Conservation (phyloP, 2,113 vertebrate species). For the Rhagologus leucostigma region DNA sequence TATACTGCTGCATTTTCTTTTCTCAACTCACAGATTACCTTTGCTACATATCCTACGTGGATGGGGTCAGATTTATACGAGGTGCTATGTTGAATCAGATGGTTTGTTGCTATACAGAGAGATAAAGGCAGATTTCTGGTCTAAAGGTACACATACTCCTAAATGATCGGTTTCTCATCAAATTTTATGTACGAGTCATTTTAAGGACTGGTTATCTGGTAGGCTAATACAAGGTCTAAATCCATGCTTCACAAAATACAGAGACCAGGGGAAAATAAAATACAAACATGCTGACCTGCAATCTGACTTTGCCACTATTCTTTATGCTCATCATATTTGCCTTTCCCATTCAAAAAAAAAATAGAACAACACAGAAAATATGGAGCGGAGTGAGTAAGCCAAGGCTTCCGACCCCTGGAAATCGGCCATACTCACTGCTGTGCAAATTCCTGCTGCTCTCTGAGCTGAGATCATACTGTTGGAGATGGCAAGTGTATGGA, state of each 20-base stretch:
- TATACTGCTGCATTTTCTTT: neutral
- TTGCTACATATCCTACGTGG: neutral
- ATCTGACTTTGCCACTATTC: neutral
- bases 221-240: neutral
- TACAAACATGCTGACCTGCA: neutral
- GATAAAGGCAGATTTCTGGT: neutral
- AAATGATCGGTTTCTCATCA: neutral
- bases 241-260: neutral
- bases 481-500: slow-evolving; percentile 44
- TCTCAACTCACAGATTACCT: neutral
- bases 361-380: neutral
- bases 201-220: neutral
- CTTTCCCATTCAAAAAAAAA: neutral
- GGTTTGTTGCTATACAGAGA: neutral
- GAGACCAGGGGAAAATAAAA: neutral
- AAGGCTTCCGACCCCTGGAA: slow-evolving; percentile 50
- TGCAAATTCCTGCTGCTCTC: slow-evolving; percentile 60
- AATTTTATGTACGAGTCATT: neutral
- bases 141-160: neutral
- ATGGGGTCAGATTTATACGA: neutral
- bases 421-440: slow-evolving; percentile 28
- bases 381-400: slow-evolving; percentile 3
- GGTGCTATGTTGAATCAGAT: neutral
- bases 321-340: neutral
- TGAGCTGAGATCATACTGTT: slow-evolving; percentile 61